Evolutionary conservation across 2,113 vertebrate genomes (phyloP).

Genomic region (rabbit (Oryctolagus cuniculus)): DNA sequence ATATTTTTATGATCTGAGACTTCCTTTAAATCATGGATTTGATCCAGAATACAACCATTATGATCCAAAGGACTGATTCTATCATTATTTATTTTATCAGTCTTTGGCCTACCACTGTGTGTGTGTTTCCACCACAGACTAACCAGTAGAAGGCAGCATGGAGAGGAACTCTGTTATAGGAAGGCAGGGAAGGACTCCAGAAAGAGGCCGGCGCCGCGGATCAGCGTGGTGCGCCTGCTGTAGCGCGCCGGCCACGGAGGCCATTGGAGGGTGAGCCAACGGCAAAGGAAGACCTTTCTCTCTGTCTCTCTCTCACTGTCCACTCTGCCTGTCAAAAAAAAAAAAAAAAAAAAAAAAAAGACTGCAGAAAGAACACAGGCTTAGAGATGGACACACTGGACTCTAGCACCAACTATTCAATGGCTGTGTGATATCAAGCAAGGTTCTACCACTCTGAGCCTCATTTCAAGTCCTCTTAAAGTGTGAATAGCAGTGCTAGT

Average conservation of each 20-base stretch:
- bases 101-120: background rate
- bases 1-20: background rate
- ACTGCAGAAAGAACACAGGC: background rate
- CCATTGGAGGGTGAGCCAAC: too few species aligned
- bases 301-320: too few species aligned
- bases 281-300: too few species aligned
- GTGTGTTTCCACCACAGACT: background rate
- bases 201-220: too few species aligned
- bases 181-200: too few species aligned
- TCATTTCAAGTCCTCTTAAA: background rate
- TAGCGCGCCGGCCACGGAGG: too few species aligned
- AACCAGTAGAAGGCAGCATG: background rate
- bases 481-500: background rate
- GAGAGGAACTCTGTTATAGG: background rate
- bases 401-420: background rate
- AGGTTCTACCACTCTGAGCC: background rate
- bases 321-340: too few species aligned
- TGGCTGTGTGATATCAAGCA: background rate
- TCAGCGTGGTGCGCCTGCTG: too few species aligned
- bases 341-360: too few species aligned
- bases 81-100: background rate
- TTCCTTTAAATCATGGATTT: conserved; percentile 16
- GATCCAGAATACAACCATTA: background rate
- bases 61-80: background rate
- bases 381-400: background rate